Evolutionary conservation across 2,888 invertebrate genomes (phyloP).

Genomic region (Mythimna impura): DNA sequence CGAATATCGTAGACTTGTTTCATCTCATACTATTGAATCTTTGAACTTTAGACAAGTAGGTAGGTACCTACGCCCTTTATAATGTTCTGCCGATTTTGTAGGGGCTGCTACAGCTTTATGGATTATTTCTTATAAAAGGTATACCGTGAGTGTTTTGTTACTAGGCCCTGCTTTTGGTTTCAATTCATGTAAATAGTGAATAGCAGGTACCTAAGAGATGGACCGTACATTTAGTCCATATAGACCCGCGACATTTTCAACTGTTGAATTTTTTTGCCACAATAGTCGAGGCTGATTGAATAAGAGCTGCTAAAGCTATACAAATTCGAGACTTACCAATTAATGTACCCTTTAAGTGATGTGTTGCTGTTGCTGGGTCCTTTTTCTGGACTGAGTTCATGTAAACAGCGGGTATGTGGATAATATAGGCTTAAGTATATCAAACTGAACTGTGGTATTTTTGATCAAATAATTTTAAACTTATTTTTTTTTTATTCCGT

Average conservation of each 20-base stretch:
- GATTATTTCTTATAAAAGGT: not conserved
- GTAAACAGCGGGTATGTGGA: not conserved
- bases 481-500: too few species aligned
- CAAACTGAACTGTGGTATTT: not conserved
- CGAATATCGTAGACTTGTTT: not conserved
- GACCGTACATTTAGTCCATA: not conserved
- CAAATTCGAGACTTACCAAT: not conserved
- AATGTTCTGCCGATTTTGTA: not conserved
- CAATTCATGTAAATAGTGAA: slow-evolving; percentile 7
- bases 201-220: not conserved
- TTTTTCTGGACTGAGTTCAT: not conserved
- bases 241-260: not conserved
- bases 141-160: not conserved
- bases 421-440: not conserved
- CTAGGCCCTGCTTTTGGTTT: not conserved
- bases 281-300: not conserved
- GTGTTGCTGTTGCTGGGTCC: not conserved
- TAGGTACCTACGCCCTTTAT: not conserved
- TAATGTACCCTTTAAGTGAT: not conserved
- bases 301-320: not conserved
- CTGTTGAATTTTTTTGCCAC: slow-evolving; percentile 2
- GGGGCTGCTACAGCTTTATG: not conserved
- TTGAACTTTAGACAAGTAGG: not conserved
- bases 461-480: not conserved
- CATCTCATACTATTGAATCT: slow-evolving; percentile 1